Conservation (phyloP, 1,140 invertebrate species). For the Diuraphis noxia region DNA sequence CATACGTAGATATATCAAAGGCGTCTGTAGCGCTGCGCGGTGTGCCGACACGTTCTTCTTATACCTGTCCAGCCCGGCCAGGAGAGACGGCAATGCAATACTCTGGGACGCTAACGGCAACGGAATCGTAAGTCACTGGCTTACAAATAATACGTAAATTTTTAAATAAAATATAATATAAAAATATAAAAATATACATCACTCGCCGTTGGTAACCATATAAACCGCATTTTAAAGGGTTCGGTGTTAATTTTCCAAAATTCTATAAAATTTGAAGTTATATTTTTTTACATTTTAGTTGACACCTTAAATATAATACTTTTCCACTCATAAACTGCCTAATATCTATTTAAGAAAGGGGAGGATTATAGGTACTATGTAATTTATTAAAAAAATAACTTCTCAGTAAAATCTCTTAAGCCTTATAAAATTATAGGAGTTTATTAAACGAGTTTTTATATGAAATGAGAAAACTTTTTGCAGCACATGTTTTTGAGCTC, state of each 20-base stretch:
- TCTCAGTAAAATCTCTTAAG: too few relatives aligned
- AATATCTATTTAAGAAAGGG: not conserved
- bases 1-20: slow-evolving; percentile 63
- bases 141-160: not conserved
- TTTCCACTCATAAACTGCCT: not conserved
- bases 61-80: slow-evolving; percentile 64
- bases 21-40: slow-evolving; percentile 61
- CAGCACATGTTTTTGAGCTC: not conserved
- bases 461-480: not conserved
- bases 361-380: not conserved
- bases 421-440: too few relatives aligned
- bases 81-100: slow-evolving; percentile 62
- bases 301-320: not conserved
- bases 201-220: not conserved
- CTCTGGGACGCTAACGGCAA: slow-evolving; percentile 65
- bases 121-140: slow-evolving; percentile 61
- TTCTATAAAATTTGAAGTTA: not conserved
- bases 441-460: too few relatives aligned
- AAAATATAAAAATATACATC: not conserved
- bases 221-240: not conserved
- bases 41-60: slow-evolving; percentile 64
- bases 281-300: not conserved
- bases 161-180: not conserved
- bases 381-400: not conserved
- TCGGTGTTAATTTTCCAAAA: not conserved